Evolutionary conservation across 2,797 vertebrate species (phyloP).

Genomic region (Clarias platycephalus): DNA sequence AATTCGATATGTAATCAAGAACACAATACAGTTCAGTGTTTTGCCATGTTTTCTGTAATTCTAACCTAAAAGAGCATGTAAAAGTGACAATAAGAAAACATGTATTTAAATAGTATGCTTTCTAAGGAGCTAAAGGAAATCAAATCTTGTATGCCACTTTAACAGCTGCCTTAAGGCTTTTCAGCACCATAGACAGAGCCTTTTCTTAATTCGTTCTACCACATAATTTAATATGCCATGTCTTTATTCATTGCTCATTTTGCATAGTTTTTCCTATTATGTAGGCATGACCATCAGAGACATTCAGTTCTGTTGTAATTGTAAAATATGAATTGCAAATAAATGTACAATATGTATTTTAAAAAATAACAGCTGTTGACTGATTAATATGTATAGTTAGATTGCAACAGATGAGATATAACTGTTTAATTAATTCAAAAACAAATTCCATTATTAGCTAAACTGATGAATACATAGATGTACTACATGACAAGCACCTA

Average conservation of each 20-base stretch:
- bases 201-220: conserved; percentile 13
- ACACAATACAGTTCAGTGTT: conserved; percentile 25
- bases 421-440: background rate
- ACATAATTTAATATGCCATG: conserved; percentile 21
- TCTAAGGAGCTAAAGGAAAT: conserved; percentile 34
- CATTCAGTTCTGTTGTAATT: background rate
- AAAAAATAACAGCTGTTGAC: background rate
- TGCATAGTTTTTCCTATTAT: conserved; percentile 4
- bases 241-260: conserved; percentile 18
- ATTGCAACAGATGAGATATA: background rate
- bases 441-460: background rate
- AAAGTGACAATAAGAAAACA: conserved; percentile 36
- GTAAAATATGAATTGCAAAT: background rate
- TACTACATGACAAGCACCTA: background rate
- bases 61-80: conserved; percentile 20
- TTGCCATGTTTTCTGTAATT: conserved; percentile 41
- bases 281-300: background rate
- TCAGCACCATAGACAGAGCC: conserved; percentile 39
- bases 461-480: background rate
- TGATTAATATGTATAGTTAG: background rate
- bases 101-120: conserved; percentile 45
- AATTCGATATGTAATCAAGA: conserved; percentile 2
- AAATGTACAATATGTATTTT: background rate
- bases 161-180: conserved; percentile 37
- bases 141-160: conserved; percentile 44